Base-by-base conservation (phyloP, 2,797 vertebrate species). In the Pangasius larnaudii region DNA sequence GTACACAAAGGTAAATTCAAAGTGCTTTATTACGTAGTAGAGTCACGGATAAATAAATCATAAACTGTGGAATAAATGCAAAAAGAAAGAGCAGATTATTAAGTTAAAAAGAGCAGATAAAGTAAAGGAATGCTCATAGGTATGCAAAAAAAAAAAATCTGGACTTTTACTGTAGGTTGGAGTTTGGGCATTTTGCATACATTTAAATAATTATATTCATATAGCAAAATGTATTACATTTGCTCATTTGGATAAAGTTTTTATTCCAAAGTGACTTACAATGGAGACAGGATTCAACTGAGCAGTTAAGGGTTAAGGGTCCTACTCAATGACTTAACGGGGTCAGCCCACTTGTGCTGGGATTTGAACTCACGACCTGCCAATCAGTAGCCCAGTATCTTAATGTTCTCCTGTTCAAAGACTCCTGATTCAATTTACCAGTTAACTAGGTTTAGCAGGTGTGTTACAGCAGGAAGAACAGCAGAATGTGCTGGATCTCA, bases 1-100 rank as follows among this genome's bases (percentile, higher is more conserved):
- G 79, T 82, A 82, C 79, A 46, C 58, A 63, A 42, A 63, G 24
- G 36, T n/a, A 9, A 63, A n/a, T 63, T 82, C 22, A 46, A 42
- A 63, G 58, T 63, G 58, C 36, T n/a, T 82, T 42, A 46, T 46
- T 46, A 46, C 5, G 8, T 9, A 46, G 36, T 39, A 2, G 9
- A n/a, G 24, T 42, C 14, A 59, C 3, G 33, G 27, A 80, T 80
- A 80, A 24, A 59, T 39, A 1, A 27, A 24, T 61, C 56, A 81
- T 27, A 27, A 33, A 24, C 0, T 13, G 5, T 13, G 56, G 6
- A 56, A 33, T 30, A 53, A 78, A 78, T 56, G n/a, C 19, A 1
- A 36, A 58, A 10, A 33, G 11, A 24, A 10, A 24, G 2, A 33
- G 49, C n/a, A 36, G 33, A 30, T 33, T 80, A 59, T 42, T 24